Base-by-base conservation (phyloP, 2,888 invertebrate species). In the Synanthedon tipuliformis region DNA sequence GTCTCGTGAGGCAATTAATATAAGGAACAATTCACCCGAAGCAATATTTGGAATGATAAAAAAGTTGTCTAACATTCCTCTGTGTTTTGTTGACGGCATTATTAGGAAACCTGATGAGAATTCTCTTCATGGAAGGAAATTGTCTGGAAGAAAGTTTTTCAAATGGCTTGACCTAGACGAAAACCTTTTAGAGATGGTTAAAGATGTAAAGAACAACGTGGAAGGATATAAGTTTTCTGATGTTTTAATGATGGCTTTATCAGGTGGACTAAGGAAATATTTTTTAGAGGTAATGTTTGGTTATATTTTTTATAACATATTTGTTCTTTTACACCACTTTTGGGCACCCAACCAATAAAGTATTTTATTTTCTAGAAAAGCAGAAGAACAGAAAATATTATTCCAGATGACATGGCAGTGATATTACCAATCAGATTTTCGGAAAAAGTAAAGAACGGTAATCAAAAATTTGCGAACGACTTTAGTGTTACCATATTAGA, bases 401-500 rank as follows among this genome's bases (percentile, higher is more conserved):
- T 74, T 58, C 78, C 79, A 51, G 69, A 73, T 45, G 64, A 75
- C 16, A 66, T 79, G 59, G 73, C 75, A 53, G 72, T 78, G 48
- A 68, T 79, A 48, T 59, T 78, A 51, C 77, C 79, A 50, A 64
- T 76, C 50, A 71, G 75, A 62, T 69, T 76, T 54, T 66, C 72
- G 16, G 62, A 66, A 48, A 41, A 60, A 12, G 54, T 55, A 40
- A 54, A 48, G 12, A 56, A 61, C 49, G 57, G 60, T 41, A 59
- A 59, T 49, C 58, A 72, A 40, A 65, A 63, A 40, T 58, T 88
- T 45, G 71, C 78, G 53, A 89, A 89, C 59, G 75, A 80, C 56
- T 88, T 89, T 61, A 86, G 88, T 7, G 84, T 89, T 10, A 85
- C 84, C 3, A 69, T 88, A 55, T 59, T 89, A 52, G 77, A 83